A percentile compares a stretch with the other conserved stretches of the same genome.
These are phyloP conservation scores for Leptinotarsa lineolata DNA, from an alignment of 1,140 invertebrate species.

Conservation along the genomic window DNA sequence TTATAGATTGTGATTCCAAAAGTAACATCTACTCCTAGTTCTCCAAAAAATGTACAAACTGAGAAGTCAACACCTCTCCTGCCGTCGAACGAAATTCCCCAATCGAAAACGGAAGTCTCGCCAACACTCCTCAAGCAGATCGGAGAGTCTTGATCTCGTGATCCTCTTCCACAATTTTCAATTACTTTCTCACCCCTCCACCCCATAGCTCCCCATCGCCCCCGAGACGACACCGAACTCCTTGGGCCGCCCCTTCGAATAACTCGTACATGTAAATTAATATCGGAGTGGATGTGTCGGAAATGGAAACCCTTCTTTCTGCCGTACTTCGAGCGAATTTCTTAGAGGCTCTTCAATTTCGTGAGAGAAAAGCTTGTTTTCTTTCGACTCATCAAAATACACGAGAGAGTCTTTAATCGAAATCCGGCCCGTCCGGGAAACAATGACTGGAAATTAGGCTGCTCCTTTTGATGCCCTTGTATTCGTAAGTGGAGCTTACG, in stretches of 20 bases:
- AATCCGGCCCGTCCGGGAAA: conserved; percentile 10
- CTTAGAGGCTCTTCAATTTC: neutral
- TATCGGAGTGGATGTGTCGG: conserved; percentile 19
- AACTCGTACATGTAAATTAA: conserved; percentile 25
- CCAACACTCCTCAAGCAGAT: too few species aligned
- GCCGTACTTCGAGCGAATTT: neutral
- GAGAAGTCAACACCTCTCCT: too few species aligned
- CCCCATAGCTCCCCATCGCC: too few species aligned
- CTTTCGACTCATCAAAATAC: conserved; percentile 13
- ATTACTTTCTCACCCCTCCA: too few species aligned
- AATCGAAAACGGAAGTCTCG: too few species aligned
- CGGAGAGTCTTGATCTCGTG: too few species aligned
- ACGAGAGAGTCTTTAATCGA: conserved; percentile 14
- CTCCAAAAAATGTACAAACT: too few species aligned
- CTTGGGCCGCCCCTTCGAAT: neutral
- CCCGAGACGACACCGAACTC: neutral
- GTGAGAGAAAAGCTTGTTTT: neutral
- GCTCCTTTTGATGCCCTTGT: conserved; percentile 11
- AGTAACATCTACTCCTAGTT: too few species aligned
- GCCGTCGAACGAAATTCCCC: too few species aligned
- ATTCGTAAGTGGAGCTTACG: neutral
- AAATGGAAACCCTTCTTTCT: conserved; percentile 21
- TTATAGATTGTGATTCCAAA: too few species aligned
- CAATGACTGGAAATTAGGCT: conserved; percentile 17
- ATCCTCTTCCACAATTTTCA: too few species aligned